These are phyloP conservation scores for Glaucomys volans DNA, from an alignment of 2,113 vertebrate genomes.

Conservation along the genomic window DNA sequence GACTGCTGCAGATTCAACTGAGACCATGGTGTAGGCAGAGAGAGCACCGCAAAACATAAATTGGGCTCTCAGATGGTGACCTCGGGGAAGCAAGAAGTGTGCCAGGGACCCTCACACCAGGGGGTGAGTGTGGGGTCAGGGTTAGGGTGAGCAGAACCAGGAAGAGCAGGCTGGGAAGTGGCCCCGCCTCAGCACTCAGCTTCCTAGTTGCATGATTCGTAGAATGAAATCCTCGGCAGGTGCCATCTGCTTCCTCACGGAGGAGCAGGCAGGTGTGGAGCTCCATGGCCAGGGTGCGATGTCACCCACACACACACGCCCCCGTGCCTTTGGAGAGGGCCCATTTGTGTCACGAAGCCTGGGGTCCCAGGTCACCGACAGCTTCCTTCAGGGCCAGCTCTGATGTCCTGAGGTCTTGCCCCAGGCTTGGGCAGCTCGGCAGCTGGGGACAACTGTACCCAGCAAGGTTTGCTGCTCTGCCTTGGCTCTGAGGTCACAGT, in stretches of 20 bases:
- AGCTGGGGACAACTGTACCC: slow-evolving; percentile 3
- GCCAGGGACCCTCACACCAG: background rate
- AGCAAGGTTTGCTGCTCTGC: slow-evolving; percentile 50
- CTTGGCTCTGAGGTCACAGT: slow-evolving; percentile 43
- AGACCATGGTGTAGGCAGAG: background rate
- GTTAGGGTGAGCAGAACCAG: background rate
- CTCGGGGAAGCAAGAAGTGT: background rate
- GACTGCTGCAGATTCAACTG: background rate
- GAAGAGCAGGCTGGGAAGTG: background rate
- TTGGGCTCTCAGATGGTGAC: background rate
- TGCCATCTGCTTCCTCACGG: background rate
- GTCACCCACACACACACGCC: slow-evolving; percentile 23
- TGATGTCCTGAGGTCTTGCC: slow-evolving; percentile 65
- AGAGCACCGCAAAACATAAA: background rate
- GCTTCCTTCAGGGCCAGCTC: slow-evolving; percentile 35
- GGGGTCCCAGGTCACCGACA: slow-evolving; percentile 60
- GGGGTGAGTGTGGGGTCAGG: no score
- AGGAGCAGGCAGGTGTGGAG: background rate
- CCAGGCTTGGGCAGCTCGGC: slow-evolving; percentile 21
- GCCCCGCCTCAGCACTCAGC: no score
- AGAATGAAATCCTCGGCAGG: slow-evolving; percentile 39
- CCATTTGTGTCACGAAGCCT: slow-evolving; percentile 65
- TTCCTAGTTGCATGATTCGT: background rate
- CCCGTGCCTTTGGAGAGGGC: slow-evolving; percentile 49
- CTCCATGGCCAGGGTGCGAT: background rate